A percentile compares a stretch with the other conserved stretches of the same genome.
phyloP scores from a whole-genome alignment of 2,888 invertebrate species.

The Hydriomena furcata region DNA sequence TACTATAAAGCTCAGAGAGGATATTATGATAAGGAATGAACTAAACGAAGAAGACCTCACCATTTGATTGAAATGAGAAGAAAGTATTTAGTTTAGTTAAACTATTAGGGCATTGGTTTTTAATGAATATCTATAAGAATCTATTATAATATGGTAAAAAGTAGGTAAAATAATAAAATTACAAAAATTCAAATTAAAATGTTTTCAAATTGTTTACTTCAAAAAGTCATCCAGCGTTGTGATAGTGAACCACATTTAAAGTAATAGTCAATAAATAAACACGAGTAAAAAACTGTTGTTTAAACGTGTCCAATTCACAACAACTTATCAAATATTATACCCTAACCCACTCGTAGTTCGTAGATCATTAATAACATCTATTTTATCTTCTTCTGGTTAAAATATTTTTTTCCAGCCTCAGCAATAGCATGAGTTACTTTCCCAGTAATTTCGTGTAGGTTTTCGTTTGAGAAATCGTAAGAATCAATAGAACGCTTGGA shows the following conservation, averaged over 20 bases:
- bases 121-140: too few relatives aligned
- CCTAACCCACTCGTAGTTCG: too few relatives aligned
- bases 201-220: too few relatives aligned
- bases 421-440: constrained; percentile 72
- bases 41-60: too few relatives aligned
- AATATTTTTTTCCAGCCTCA: constrained; percentile 69
- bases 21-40: too few relatives aligned
- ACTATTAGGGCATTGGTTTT: too few relatives aligned
- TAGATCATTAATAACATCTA: too few relatives aligned
- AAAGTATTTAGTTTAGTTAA: too few relatives aligned
- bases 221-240: constrained; percentile 53
- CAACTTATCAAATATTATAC: constrained; percentile 38
- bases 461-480: constrained; percentile 76
- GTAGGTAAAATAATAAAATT: constrained; percentile 1
- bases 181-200: too few relatives aligned
- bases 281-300: constrained; percentile 30
- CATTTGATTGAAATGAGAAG: too few relatives aligned
- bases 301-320: constrained; percentile 79
- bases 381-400: constrained; percentile 44
- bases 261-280: not conserved
- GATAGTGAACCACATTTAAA: constrained; percentile 74
- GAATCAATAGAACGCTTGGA: constrained; percentile 69
- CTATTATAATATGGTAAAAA: too few relatives aligned
- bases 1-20: constrained; percentile 31
- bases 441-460: constrained; percentile 74